These are phyloP conservation scores for Electrona antarctica DNA, from an alignment of 2,113 vertebrate genomes.

Conservation along the genomic window DNA sequence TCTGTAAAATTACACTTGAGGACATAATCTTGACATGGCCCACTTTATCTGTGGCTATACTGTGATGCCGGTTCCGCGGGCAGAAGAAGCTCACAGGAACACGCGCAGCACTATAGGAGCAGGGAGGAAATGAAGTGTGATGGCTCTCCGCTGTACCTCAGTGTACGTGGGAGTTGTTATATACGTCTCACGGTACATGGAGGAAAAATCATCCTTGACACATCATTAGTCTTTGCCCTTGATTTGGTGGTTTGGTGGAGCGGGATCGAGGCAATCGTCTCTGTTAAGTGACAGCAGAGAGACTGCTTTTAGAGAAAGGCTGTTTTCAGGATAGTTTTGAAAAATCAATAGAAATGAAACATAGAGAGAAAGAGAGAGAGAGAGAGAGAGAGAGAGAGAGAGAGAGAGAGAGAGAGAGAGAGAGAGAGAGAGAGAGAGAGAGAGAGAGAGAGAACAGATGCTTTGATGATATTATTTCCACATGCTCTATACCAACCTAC, in stretches of 20 bases:
- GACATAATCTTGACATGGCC: slow-evolving; percentile 72
- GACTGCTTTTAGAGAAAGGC: background rate
- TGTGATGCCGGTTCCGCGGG: slow-evolving; percentile 61
- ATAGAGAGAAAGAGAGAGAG: slow-evolving; percentile 18
- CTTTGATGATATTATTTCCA: slow-evolving; percentile 21
- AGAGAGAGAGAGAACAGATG: background rate
- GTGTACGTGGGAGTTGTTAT: slow-evolving; percentile 24
- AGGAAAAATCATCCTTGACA: slow-evolving; percentile 8
- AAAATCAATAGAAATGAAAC: slow-evolving; percentile 22
- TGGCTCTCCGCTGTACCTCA: slow-evolving; percentile 44
- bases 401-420: no score
- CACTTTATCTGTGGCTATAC: slow-evolving; percentile 59
- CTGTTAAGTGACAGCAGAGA: slow-evolving; percentile 27
- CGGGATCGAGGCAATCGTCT: slow-evolving; percentile 25
- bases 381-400: no score
- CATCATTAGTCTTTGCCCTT: slow-evolving; percentile 28
- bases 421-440: no score
- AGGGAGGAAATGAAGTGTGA: slow-evolving; percentile 67
- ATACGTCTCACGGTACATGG: slow-evolving; percentile 16
- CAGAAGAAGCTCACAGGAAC: slow-evolving; percentile 45
- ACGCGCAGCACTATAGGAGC: slow-evolving; percentile 28
- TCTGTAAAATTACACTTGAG: slow-evolving; percentile 74
- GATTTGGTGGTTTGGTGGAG: slow-evolving; percentile 38
- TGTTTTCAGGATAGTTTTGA: slow-evolving; percentile 32
- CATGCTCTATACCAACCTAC: slow-evolving; percentile 18